These are phyloP conservation scores for Miniopterus natalensis DNA, from an alignment of 2,113 vertebrate species.

Conservation along the genomic window DNA sequence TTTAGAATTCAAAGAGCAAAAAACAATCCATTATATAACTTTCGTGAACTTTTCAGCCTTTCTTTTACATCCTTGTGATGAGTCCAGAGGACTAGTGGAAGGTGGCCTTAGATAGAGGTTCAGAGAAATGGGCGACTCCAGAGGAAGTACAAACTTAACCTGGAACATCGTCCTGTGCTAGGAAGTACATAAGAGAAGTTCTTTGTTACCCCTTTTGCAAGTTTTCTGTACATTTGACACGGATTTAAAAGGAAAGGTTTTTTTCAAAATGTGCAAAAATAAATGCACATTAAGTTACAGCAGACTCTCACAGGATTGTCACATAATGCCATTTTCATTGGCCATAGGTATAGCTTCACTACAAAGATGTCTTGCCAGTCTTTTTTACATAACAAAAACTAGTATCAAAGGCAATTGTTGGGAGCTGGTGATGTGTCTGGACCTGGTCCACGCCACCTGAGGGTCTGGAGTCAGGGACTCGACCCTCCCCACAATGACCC, in stretches of 20 bases:
- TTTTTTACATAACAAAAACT: slow-evolving; percentile 23
- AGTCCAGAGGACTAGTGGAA: not conserved
- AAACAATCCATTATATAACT: not conserved
- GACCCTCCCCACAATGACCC: no score
- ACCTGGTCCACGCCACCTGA: no score
- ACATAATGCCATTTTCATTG: not conserved
- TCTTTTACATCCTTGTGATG: not conserved
- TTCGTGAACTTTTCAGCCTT: not conserved
- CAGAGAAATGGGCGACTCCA: not conserved
- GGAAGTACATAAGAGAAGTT: not conserved
- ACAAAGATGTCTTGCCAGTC: not conserved
- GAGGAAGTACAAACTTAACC: not conserved
- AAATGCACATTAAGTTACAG: not conserved
- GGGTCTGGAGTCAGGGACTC: no score
- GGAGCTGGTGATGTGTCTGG: no score
- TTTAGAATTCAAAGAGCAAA: slow-evolving; percentile 37
- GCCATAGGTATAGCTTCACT: not conserved
- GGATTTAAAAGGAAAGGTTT: not conserved
- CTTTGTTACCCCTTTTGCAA: not conserved
- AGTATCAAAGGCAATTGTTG: not conserved
- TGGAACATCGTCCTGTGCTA: not conserved
- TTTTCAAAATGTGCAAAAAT: slow-evolving; percentile 22
- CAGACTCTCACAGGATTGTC: not conserved
- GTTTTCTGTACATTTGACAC: not conserved
- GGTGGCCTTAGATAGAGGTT: not conserved